Percentiles rank a stretch among this genome's conserved stretches.
These are phyloP conservation scores for Elephantulus edwardii DNA, from an alignment of 2,113 vertebrate genomes.

Conservation along the genomic window DNA sequence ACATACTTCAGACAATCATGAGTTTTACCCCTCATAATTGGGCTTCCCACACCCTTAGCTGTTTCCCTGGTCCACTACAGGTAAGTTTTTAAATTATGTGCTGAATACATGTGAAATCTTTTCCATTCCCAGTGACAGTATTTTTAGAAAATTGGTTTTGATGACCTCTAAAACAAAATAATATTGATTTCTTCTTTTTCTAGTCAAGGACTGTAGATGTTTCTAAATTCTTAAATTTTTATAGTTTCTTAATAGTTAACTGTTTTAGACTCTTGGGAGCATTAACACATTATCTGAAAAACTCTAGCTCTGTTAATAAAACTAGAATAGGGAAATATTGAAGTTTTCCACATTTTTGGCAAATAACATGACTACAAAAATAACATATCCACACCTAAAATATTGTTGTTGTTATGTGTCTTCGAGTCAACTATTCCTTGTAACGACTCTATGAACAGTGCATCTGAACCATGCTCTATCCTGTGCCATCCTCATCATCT, in stretches of 20 bases:
- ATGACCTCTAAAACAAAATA: slow-evolving; percentile 6
- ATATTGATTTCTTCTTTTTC: not conserved
- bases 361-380: not conserved
- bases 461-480: no score
- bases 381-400: not conserved
- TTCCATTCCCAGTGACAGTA: not conserved
- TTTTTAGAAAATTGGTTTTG: slow-evolving; percentile 1
- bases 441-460: no score
- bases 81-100: slow-evolving; percentile 81
- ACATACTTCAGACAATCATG: slow-evolving; percentile 99
- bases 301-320: not conserved
- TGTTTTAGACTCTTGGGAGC: slow-evolving; percentile 26
- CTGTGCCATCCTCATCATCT: no score
- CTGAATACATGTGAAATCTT: not conserved
- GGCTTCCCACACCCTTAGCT: slow-evolving; percentile 98
- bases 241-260: slow-evolving; percentile 8
- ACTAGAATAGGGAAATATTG: not conserved
- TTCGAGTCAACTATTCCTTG: no score
- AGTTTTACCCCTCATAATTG: slow-evolving; percentile 98
- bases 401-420: no score
- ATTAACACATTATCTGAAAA: not conserved
- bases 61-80: slow-evolving; percentile 98
- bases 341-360: not conserved
- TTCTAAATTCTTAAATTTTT: no score
- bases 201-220: no score